A percentile compares a stretch with the other conserved stretches of the same genome.
Evolutionary conservation across 2,888 invertebrate genomes (phyloP).

Genomic region (Mesorhabditis spiculigera): DNA sequence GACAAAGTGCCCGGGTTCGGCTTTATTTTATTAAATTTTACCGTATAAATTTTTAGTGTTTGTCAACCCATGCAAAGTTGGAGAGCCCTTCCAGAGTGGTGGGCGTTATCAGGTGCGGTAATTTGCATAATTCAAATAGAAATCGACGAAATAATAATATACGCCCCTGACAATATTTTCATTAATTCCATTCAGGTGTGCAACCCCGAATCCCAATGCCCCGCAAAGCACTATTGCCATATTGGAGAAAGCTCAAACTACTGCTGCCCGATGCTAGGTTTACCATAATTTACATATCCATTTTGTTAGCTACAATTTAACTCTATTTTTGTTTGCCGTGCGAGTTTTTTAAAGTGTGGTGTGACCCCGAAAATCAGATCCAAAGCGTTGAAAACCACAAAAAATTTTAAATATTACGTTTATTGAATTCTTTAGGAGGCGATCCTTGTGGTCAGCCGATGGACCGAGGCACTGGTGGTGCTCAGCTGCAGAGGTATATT

Average conservation of each 20-base stretch:
- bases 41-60: constrained; percentile 26
- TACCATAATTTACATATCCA: not conserved
- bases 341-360: too few relatives aligned
- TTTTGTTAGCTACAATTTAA: too few relatives aligned
- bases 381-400: too few relatives aligned
- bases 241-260: constrained; percentile 45
- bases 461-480: constrained; percentile 46
- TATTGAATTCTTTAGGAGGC: constrained; percentile 37
- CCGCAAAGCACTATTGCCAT: constrained; percentile 49
- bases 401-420: not conserved
- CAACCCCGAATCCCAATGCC: constrained; percentile 25
- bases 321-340: too few relatives aligned
- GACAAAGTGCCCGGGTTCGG: constrained; percentile 31
- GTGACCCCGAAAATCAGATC: too few relatives aligned
- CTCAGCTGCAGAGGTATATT: constrained; percentile 35
- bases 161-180: too few relatives aligned
- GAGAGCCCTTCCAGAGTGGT: constrained; percentile 32
- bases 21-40: constrained; percentile 7
- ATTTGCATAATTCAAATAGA: too few relatives aligned
- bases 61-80: constrained; percentile 49
- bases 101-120: not conserved
- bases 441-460: constrained; percentile 55
- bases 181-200: not conserved
- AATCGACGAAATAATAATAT: too few relatives aligned
- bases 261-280: constrained; percentile 47